These are phyloP conservation scores for Trachelus stipa DNA, from an alignment of 2,888 invertebrate genomes.

Conservation along the genomic window DNA sequence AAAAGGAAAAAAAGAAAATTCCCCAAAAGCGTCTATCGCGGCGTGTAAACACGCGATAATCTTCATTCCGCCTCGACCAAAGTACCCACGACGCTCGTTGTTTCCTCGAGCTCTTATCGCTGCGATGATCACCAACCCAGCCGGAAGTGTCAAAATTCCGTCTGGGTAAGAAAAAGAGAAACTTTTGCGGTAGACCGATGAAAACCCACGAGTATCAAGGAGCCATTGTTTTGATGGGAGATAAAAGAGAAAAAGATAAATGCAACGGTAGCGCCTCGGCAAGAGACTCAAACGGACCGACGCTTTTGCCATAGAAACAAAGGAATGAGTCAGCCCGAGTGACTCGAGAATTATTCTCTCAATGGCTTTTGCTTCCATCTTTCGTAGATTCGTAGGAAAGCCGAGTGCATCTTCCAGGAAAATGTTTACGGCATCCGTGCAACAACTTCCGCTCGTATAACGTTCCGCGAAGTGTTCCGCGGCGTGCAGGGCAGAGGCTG, in stretches of 20 bases:
- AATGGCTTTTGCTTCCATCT: neutral
- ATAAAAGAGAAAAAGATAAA: neutral
- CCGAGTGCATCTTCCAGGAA: neutral
- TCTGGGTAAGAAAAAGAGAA: neutral
- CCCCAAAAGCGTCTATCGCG: neutral
- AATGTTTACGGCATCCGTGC: neutral
- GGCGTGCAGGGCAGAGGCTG: neutral
- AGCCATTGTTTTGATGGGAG: neutral
- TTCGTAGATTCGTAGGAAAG: neutral
- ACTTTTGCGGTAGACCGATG: neutral
- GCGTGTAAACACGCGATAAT: neutral
- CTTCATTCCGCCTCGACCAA: neutral
- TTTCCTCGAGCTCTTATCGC: neutral
- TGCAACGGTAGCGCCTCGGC: neutral
- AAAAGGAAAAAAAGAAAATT: neutral
- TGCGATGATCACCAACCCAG: neutral
- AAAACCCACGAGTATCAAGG: neutral
- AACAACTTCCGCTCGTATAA: neutral
- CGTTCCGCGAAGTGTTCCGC: neutral
- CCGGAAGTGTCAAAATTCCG: neutral
- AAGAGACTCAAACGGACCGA: neutral
- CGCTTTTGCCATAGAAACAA: neutral
- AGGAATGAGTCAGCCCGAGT: neutral
- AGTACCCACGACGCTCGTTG: neutral
- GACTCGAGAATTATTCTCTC: neutral